Conservation (phyloP, 2,797 vertebrate species). For the Phoxinus dragarum region DNA sequence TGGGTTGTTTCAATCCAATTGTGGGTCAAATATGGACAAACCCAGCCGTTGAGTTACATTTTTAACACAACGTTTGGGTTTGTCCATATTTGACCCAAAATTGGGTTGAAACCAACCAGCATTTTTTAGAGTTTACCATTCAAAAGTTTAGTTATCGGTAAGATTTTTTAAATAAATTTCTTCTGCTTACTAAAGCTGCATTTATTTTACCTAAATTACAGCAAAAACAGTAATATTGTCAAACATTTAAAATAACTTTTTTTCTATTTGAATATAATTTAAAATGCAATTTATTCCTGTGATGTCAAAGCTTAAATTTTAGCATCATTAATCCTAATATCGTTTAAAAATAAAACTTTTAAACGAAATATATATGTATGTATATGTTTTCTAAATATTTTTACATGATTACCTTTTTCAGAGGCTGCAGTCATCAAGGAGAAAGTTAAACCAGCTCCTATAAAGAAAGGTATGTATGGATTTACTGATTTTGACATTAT, state of each 20-base stretch:
- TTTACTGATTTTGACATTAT: not conserved
- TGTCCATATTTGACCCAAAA: no score
- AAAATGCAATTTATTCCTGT: not conserved
- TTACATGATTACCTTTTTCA: not conserved
- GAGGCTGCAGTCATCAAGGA: constrained; percentile 59
- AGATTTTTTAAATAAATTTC: not conserved
- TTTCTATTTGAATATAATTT: not conserved
- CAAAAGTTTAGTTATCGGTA: not conserved
- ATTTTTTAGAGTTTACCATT: not conserved
- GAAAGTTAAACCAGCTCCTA: constrained; percentile 60
- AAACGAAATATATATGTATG: not conserved
- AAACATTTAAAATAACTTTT: not conserved
- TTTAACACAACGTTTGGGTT: no score
- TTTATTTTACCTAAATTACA: not conserved
- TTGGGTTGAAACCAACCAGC: no score
- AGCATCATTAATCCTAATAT: not conserved
- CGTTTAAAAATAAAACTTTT: no score
- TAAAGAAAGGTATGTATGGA: constrained; percentile 62
- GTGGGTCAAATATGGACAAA: no score
- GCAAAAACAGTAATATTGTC: not conserved
- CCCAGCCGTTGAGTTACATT: no score
- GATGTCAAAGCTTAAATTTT: not conserved
- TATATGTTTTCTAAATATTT: not conserved
- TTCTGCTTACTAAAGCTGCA: not conserved
- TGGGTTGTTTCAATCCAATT: no score